Base-by-base conservation (phyloP, 2,888 invertebrate species). In the Periphyllus acericola region DNA sequence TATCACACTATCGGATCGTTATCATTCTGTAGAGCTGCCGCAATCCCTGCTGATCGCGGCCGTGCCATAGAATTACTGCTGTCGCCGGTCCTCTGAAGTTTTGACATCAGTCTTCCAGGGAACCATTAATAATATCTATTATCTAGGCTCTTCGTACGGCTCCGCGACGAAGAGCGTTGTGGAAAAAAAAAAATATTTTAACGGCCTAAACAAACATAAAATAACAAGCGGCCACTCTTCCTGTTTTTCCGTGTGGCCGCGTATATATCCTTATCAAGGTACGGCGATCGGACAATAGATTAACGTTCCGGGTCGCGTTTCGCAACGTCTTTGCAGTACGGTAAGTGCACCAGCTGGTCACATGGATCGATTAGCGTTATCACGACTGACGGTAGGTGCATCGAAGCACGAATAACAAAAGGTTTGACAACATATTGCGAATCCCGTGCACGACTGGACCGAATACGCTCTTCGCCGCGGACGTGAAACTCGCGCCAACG, bases 331-430 rank as follows among this genome's bases (percentile, higher is more conserved):
- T 84, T 84, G 76, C 34, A 25, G 66, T 32, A 3, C 29, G 60
- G n/a, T n/a, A 68, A 68, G 29, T 29, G 8, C 32, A 52, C 6
- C 86, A 86, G 87, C 87, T 87, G 80, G 34, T 87, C 79, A 40
- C 79, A 60, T n/a, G 60, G 81, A 81, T 87, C 87, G 87, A 87
- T 87, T 74, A 81, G 74, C 9, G 87, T 87, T 87, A 87, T 87
- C 87, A 87, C 83, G 8, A 21, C 21, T 76, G 32, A 6, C 80
- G 36, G 29, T 60, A 60, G 19, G 68, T 60, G 74, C 72, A 68
- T 46, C 29, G 34, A 34, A 72, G 55, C 52, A 29, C 21, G 74
- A n/a, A 74, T 46, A 81, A 87, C 87, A 87, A 87, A 87, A 87
- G 87, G 74, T 40, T 40, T 46, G 46, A 40, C 80, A 87, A 74